Evolutionary conservation across 2,113 vertebrate genomes (phyloP).

Genomic region (Bufo bufo): DNA sequence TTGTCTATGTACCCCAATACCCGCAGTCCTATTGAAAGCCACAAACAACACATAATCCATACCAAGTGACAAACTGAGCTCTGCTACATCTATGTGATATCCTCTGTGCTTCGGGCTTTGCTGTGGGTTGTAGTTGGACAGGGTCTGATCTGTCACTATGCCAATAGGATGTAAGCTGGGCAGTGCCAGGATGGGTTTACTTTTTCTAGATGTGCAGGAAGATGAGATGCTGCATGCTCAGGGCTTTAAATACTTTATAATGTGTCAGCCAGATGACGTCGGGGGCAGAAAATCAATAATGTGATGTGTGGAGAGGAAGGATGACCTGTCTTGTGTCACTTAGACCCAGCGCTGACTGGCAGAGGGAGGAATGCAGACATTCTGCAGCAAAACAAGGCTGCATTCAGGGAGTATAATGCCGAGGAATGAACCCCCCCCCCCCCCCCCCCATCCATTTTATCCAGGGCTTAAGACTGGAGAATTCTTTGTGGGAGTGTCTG

Average conservation of each 20-base stretch:
- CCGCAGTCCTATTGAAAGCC: not conserved
- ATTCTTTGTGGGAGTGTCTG: not conserved
- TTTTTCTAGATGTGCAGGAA: not conserved
- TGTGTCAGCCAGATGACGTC: not conserved
- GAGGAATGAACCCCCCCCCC: not conserved
- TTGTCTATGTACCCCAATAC: too few relatives aligned
- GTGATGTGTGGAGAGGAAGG: not conserved
- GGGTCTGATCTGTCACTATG: not conserved
- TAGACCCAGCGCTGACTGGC: not conserved
- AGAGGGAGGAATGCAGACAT: not conserved
- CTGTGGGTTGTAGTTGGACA: not conserved
- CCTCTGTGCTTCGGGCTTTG: not conserved
- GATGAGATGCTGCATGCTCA: not conserved
- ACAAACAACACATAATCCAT: too few relatives aligned
- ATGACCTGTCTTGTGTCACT: not conserved
- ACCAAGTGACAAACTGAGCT: not conserved
- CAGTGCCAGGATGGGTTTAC: not conserved
- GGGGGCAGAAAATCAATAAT: constrained; percentile 10
- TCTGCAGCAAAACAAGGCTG: not conserved
- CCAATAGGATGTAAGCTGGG: not conserved
- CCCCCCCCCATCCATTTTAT: not conserved
- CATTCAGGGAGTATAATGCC: not conserved
- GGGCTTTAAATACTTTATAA: constrained; percentile 29
- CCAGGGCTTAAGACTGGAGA: not conserved
- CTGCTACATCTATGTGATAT: not conserved